Conservation (phyloP, 2,797 vertebrate genomes). For the Balearica regulorum region DNA sequence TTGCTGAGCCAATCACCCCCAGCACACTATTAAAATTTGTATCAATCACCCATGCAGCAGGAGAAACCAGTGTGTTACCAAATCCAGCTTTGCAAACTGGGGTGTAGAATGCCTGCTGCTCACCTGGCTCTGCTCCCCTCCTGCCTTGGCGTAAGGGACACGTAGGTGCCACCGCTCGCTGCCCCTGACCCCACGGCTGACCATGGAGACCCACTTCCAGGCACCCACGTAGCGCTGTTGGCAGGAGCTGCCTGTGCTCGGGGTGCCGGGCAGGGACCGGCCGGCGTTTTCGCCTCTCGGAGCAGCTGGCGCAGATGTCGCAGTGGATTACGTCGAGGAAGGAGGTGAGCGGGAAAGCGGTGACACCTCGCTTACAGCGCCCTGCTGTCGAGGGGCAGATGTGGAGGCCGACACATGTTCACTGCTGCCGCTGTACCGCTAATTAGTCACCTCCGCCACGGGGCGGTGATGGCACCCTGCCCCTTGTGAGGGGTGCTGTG, state of each 20-base stretch:
- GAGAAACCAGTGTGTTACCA: neutral
- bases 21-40: neutral
- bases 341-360: slow-evolving; percentile 49
- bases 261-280: neutral
- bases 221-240: fast-evolving
- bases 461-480: neutral
- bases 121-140: neutral
- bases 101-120: neutral
- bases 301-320: slow-evolving; percentile 73
- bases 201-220: fast-evolving
- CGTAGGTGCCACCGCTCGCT: fast-evolving
- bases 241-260: neutral
- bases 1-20: neutral
- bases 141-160: neutral
- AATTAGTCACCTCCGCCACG: slow-evolving; percentile 71
- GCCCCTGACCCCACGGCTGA: neutral
- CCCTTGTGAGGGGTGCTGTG: neutral
- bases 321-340: slow-evolving; percentile 64
- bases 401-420: slow-evolving; percentile 61
- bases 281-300: neutral
- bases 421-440: neutral
- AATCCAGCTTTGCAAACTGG: neutral
- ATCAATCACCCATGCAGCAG: neutral
- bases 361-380: slow-evolving; percentile 49
- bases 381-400: slow-evolving; percentile 71